Percentiles rank a stretch among this genome's conserved stretches.
phyloP scores from a whole-genome alignment of 2,888 invertebrate species.

The Eupithecia subumbrata region DNA sequence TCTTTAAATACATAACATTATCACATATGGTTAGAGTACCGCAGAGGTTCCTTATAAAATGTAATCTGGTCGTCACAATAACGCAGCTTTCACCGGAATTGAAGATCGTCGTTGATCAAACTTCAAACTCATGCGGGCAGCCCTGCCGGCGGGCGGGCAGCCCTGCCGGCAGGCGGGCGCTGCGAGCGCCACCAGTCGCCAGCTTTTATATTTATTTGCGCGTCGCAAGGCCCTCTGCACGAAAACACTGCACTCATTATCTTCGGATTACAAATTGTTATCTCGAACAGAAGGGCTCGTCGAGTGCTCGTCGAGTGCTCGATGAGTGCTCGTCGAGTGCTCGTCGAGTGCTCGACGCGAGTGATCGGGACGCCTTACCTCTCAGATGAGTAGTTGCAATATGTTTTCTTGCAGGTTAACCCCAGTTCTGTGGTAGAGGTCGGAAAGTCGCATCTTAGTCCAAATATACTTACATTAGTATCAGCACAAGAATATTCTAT shows the following conservation, averaged over 20 bases:
- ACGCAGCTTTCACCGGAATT: background rate
- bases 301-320: too few relatives aligned
- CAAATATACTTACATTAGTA: background rate
- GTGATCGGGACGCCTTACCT: background rate
- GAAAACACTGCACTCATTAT: constrained; percentile 36
- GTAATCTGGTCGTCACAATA: background rate
- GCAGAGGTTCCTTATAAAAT: too few relatives aligned
- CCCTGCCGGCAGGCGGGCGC: background rate
- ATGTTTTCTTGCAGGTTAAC: background rate
- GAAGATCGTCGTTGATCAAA: background rate
- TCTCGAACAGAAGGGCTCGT: constrained; percentile 22
- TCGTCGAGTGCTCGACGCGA: constrained; percentile 20
- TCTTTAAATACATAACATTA: too few relatives aligned
- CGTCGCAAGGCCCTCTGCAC: constrained; percentile 41
- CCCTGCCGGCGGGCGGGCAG: background rate
- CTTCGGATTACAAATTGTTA: constrained; percentile 35
- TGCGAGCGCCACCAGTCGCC: constrained; percentile 19
- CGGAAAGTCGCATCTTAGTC: background rate
- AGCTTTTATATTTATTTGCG: constrained; percentile 43
- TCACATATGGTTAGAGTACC: too few relatives aligned
- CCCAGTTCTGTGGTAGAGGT: background rate
- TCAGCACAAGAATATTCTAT: background rate
- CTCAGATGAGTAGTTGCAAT: background rate
- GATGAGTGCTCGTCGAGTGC: constrained; percentile 24
- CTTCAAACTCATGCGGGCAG: background rate